Evolutionary conservation across 2,888 invertebrate genomes (phyloP).

Genomic region (Aphidius colemani): DNA sequence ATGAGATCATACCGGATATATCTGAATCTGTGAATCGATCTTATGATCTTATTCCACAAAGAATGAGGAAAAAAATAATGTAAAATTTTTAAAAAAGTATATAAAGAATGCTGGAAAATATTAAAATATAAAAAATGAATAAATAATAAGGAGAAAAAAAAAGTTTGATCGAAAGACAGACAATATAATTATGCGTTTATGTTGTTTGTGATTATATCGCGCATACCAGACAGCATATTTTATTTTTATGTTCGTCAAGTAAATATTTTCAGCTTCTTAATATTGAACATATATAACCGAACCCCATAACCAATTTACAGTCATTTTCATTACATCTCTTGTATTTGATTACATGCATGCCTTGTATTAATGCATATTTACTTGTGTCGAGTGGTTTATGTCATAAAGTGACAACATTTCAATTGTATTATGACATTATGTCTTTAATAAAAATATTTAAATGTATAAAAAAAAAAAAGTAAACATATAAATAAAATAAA

Average conservation of each 20-base stretch:
- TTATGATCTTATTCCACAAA: too few species aligned
- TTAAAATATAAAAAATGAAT: slow-evolving; percentile 14
- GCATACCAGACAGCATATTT: not conserved
- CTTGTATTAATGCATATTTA: not conserved
- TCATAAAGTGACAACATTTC: too few species aligned
- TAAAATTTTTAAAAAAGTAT: too few species aligned
- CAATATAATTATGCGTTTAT: slow-evolving; percentile 6
- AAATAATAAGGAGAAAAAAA: not conserved
- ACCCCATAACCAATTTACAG: slow-evolving; percentile 1
- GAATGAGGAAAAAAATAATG: too few species aligned
- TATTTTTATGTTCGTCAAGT: too few species aligned
- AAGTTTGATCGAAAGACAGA: not conserved
- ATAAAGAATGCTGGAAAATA: too few species aligned
- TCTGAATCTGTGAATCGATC: too few species aligned
- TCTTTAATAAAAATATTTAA: too few species aligned
- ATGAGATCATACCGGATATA: too few species aligned
- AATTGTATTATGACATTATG: too few species aligned
- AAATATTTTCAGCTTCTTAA: not conserved
- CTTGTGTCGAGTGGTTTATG: not conserved
- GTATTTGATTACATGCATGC: not conserved
- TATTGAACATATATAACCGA: not conserved
- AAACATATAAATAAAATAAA: not conserved
- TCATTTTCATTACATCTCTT: slow-evolving; percentile 2
- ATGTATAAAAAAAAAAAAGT: too few species aligned
- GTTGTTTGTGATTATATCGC: too few species aligned